Base-by-base conservation (phyloP, 2,113 vertebrate species). In the Tyrannus savana region DNA sequence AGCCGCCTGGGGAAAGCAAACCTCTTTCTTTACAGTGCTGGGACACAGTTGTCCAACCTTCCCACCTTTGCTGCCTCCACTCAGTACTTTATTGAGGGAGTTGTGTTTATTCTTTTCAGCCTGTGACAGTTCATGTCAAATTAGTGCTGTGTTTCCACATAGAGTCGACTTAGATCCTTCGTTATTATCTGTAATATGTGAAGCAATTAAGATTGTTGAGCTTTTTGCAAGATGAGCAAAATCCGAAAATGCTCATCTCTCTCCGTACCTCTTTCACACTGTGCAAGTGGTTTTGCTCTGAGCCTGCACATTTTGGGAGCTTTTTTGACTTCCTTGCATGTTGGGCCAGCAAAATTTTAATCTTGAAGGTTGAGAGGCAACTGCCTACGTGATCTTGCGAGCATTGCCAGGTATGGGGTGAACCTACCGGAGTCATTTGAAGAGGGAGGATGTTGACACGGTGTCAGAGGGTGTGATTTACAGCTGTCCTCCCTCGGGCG, bases 241-340 rank as follows among this genome's bases (percentile, higher is more conserved):
- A 78, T 79, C 37, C 1, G 1, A 49, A 84, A 59, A 35, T 0
- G 7, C 71, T 90, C 37, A 12, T 44, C 25, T 67, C 17, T 47
- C 59, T 85, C 31, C 15, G 14, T 42, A 25, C 37, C 42, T 79
- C n/a, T 89, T 92, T 24, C 17, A 37, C 1, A 2, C 59, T 80
- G 58, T 90, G 64, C 42, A 72, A 59, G 75, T 2, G 10, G 33
- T 94, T 94, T 94, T 0, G 0, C 76, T 81, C 3, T 7, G 72
- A 90, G 59, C 58, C 79, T 2, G 3, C 0, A 0, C 0, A 0
- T 88, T 94, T 84, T 0, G 0, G 33, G 89, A 91, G 75, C 30
- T 88, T 93, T 93, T 91, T 44, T 85, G 60, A 31, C 30, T 88
- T 86, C 67, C 59, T 83, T 90, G 39, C 24, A 6, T 74, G 63